These are phyloP conservation scores for Caenorhabditis sp. DNA, from an alignment of 2,888 invertebrate genomes.

Conservation along the genomic window DNA sequence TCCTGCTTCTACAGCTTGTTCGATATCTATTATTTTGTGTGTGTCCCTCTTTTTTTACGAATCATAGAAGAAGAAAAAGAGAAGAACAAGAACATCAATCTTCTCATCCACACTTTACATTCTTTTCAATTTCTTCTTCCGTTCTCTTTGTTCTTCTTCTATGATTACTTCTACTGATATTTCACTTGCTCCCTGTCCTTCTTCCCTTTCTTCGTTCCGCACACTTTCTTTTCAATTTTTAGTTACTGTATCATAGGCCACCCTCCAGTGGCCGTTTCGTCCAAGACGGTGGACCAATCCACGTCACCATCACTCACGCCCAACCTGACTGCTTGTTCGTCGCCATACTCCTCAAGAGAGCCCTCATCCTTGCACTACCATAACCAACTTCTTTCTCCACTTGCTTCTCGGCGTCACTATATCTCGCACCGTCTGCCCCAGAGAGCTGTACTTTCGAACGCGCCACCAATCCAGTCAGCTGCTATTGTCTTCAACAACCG, in stretches of 20 bases:
- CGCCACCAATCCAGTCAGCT: constrained; percentile 71
- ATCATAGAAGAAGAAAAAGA: constrained; percentile 13
- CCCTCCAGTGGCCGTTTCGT: constrained; percentile 51
- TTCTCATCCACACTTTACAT: constrained; percentile 13
- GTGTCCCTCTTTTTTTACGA: constrained; percentile 25
- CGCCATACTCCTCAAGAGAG: constrained; percentile 53
- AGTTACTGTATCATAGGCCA: constrained; percentile 25
- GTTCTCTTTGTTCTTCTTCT: not conserved
- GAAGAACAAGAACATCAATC: constrained; percentile 44
- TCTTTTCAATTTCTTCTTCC: not conserved
- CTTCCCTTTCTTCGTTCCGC: not conserved
- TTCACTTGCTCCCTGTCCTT: not conserved
- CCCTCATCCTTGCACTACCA: constrained; percentile 20
- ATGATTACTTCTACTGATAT: not conserved
- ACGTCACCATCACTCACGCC: constrained; percentile 45
- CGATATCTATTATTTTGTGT: constrained; percentile 38
- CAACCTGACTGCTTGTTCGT: constrained; percentile 53
- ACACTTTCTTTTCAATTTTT: not conserved
- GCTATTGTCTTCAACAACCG: constrained; percentile 59
- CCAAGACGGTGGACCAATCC: constrained; percentile 57
- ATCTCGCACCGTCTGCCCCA: constrained; percentile 77
- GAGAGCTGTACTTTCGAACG: constrained; percentile 72
- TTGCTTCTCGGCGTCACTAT: constrained; percentile 69
- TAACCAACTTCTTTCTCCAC: constrained; percentile 54
- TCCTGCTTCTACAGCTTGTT: constrained; percentile 1